Conservation (phyloP, 1,140 invertebrate species). For the Saccostrea glomerata region DNA sequence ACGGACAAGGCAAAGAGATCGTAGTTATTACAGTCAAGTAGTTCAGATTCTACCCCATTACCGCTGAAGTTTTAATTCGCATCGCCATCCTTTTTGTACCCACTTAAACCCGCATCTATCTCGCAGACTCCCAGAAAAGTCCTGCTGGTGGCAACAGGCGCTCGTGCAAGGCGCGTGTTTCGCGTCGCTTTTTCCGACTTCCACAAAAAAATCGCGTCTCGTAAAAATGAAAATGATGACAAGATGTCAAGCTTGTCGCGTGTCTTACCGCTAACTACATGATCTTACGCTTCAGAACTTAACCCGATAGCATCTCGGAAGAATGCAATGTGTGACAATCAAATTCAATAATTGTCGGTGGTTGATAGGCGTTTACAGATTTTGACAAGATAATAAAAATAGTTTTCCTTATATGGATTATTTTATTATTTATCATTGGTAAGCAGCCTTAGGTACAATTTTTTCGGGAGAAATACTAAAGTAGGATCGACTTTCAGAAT, state of each 20-base stretch:
- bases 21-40: neutral
- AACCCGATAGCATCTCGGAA: slow-evolving; percentile 16
- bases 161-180: slow-evolving; percentile 5
- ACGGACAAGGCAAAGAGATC: neutral
- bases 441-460: too few species aligned
- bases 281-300: slow-evolving; percentile 9
- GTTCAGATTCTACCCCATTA: neutral
- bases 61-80: neutral
- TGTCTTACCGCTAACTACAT: slow-evolving; percentile 20
- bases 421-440: neutral
- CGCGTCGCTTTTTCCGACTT: neutral
- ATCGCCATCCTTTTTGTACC: neutral
- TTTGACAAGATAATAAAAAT: slow-evolving; percentile 6
- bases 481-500: too few species aligned
- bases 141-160: slow-evolving; percentile 26
- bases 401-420: slow-evolving; percentile 7
- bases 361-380: slow-evolving; percentile 20
- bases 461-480: too few species aligned
- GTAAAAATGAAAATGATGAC: slow-evolving; percentile 35
- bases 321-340: slow-evolving; percentile 19
- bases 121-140: slow-evolving; percentile 26
- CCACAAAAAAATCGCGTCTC: slow-evolving; percentile 5
- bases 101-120: slow-evolving; percentile 33
- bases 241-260: slow-evolving; percentile 6
- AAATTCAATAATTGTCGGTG: slow-evolving; percentile 29